Evolutionary conservation across 1,140 invertebrate genomes (phyloP).

Genomic region (Microplitis mediator): DNA sequence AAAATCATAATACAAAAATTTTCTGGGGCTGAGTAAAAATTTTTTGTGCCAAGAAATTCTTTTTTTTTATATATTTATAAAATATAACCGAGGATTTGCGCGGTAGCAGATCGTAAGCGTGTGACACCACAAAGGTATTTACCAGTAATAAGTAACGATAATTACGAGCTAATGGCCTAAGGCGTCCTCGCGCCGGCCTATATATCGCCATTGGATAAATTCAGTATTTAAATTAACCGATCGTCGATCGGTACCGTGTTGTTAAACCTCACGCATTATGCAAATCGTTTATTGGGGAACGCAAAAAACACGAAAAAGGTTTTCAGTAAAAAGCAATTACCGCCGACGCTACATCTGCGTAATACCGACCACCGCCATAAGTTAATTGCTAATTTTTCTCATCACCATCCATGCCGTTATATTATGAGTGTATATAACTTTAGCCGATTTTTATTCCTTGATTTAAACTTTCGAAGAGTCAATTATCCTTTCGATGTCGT

Average conservation of each 20-base stretch:
- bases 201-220: slow-evolving; percentile 31
- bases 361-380: slow-evolving; percentile 23
- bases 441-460: slow-evolving; percentile 17
- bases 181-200: slow-evolving; percentile 34
- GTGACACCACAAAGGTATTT: slow-evolving; percentile 37
- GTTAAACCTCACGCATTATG: slow-evolving; percentile 57
- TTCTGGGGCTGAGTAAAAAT: neutral
- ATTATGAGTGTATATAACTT: neutral
- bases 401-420: neutral
- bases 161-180: slow-evolving; percentile 56
- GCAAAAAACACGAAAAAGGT: slow-evolving; percentile 54
- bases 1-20: no score
- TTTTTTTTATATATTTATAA: neutral
- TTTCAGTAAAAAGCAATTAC: slow-evolving; percentile 58
- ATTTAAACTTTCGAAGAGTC: slow-evolving; percentile 27
- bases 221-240: slow-evolving; percentile 61
- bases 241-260: slow-evolving; percentile 49
- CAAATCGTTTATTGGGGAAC: slow-evolving; percentile 44
- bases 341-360: slow-evolving; percentile 50
- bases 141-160: slow-evolving; percentile 58
- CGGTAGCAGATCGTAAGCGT: slow-evolving; percentile 37
- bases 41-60: neutral
- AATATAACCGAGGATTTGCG: slow-evolving; percentile 46
- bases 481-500: slow-evolving; percentile 2
- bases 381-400: slow-evolving; percentile 23